A percentile compares a stretch with the other conserved stretches of the same genome.
These are phyloP conservation scores for Lepus americanus DNA, from an alignment of 2,113 vertebrate species.

Conservation along the genomic window DNA sequence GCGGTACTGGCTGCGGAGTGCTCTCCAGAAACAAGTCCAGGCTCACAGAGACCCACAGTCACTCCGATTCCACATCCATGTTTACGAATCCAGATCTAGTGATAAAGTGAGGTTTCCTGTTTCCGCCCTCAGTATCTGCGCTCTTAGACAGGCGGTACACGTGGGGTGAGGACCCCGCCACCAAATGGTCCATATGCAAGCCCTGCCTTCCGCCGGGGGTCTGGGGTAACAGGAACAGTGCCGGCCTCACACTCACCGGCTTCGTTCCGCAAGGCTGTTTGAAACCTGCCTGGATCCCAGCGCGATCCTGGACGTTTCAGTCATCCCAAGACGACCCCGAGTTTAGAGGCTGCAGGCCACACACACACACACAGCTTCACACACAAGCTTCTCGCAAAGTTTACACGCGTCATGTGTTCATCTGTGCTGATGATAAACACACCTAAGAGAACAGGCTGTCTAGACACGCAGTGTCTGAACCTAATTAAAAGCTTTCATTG, in stretches of 20 bases:
- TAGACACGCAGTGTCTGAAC: not conserved
- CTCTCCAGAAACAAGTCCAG: too few species aligned
- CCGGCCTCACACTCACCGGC: not conserved
- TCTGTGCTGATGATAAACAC: too few species aligned
- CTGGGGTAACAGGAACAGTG: not conserved
- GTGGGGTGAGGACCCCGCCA: too few species aligned
- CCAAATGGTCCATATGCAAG: not conserved
- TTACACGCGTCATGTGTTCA: too few species aligned
- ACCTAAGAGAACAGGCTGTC: not conserved
- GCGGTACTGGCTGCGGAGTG: too few species aligned
- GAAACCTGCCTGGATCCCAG: not conserved
- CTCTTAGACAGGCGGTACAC: too few species aligned
- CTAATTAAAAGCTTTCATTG: not conserved
- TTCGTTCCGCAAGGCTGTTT: not conserved
- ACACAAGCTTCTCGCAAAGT: not conserved
- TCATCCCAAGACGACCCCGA: not conserved
- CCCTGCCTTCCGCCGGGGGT: not conserved
- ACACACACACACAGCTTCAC: not conserved
- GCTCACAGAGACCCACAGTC: not conserved
- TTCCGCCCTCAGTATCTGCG: not conserved
- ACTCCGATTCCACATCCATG: not conserved
- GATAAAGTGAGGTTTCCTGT: not conserved
- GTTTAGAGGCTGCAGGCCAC: not conserved
- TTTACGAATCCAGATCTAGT: constrained; percentile 35
- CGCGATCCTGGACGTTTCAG: not conserved